phyloP scores from a whole-genome alignment of 2,888 invertebrate species.

The Exephanes ischioxanthus region DNA sequence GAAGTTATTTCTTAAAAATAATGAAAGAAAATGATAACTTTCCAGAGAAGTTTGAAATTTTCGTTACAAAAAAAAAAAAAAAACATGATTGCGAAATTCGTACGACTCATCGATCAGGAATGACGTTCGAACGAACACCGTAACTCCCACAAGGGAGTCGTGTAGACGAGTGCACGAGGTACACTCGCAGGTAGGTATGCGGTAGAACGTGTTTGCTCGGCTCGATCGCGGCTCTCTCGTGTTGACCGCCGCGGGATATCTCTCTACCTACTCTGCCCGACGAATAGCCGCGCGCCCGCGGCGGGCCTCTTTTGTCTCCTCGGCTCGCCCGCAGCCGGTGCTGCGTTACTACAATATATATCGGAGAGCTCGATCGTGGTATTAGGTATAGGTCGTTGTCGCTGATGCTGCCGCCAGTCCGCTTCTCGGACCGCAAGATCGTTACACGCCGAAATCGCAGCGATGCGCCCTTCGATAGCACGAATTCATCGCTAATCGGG shows the following conservation, averaged over 20 bases:
- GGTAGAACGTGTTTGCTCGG: constrained; percentile 65
- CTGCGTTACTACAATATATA: constrained; percentile 45
- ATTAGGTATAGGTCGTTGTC: constrained; percentile 46
- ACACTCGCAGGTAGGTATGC: constrained; percentile 55
- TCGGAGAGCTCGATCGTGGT: constrained; percentile 40
- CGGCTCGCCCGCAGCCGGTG: constrained; percentile 23
- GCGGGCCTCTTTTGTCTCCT: constrained; percentile 56
- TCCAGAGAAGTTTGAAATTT: neutral
- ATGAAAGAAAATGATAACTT: neutral
- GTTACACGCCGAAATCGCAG: constrained; percentile 56
- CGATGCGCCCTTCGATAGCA: constrained; percentile 33
- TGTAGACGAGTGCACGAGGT: constrained; percentile 48
- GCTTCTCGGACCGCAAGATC: constrained; percentile 55
- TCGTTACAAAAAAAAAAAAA: neutral
- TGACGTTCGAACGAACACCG: constrained; percentile 20
- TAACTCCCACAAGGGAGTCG: constrained; percentile 25
- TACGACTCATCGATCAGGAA: constrained; percentile 52
- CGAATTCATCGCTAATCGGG: constrained; percentile 49
- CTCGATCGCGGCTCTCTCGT: constrained; percentile 62
- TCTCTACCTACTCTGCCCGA: constrained; percentile 41
- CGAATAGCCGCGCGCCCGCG: constrained; percentile 44
- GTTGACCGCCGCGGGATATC: constrained; percentile 62
- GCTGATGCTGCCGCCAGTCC: constrained; percentile 29
- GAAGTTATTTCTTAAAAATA: neutral
- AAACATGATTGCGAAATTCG: constrained; percentile 38